Conservation (phyloP, 2,113 vertebrate species). For the Turnix velox region DNA sequence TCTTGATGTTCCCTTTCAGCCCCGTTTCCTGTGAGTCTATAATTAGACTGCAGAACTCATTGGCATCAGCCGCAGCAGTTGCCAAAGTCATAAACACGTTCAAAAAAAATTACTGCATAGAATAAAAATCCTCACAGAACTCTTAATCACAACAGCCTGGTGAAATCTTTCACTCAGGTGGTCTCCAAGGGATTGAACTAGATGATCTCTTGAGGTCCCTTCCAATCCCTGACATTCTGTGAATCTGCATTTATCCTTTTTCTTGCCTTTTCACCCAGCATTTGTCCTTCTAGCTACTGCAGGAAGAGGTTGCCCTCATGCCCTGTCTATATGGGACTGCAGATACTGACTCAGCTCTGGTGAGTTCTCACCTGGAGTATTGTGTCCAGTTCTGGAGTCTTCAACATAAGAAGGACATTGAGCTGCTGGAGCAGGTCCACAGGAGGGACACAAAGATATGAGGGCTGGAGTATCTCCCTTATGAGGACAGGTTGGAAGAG, state of each 20-base stretch:
- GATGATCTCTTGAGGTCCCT: too few species aligned
- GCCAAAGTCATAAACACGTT: accelerated
- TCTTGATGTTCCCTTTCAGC: neutral
- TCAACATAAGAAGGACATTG: too few species aligned
- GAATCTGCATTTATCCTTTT: neutral
- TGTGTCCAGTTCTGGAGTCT: too few species aligned
- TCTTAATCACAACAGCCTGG: neutral
- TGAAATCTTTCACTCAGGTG: neutral
- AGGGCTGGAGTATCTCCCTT: too few species aligned
- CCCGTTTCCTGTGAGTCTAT: neutral
- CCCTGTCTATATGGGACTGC: neutral
- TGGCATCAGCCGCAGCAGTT: neutral
- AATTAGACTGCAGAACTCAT: neutral
- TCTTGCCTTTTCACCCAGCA: neutral
- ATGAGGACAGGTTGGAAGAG: too few species aligned
- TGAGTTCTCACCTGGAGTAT: too few species aligned
- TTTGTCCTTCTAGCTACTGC: accelerated
- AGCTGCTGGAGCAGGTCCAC: too few species aligned
- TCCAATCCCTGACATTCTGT: too few species aligned
- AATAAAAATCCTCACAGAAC: neutral
- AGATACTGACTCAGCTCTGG: too few species aligned
- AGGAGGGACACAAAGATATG: too few species aligned
- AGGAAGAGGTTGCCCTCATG: neutral
- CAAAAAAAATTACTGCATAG: neutral
- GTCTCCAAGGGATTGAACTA: too few species aligned